Evolutionary conservation across 2,113 vertebrate genomes (phyloP).

Genomic region (Phaethornis superciliosus): DNA sequence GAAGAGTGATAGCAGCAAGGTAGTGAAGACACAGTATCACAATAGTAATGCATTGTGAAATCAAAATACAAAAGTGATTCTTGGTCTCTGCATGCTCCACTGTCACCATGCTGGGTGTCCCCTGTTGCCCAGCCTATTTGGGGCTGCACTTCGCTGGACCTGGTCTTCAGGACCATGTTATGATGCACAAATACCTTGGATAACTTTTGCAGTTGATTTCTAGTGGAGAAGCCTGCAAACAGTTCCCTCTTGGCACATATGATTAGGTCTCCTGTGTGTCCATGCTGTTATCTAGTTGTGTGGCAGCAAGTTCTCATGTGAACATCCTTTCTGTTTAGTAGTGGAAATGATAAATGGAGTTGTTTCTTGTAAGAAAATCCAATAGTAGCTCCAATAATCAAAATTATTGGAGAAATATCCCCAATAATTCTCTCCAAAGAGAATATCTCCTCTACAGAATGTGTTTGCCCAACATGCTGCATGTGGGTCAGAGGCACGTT

Average conservation of each 20-base stretch:
- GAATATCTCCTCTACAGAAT: not conserved
- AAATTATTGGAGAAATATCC: no score
- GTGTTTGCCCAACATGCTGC: not conserved
- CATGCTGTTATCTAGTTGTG: not conserved
- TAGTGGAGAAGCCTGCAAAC: not conserved
- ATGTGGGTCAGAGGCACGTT: accelerated
- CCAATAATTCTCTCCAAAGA: no score
- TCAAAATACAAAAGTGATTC: not conserved
- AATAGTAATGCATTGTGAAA: no score
- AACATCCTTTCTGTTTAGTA: not conserved
- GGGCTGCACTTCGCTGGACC: not conserved
- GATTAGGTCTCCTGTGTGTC: not conserved
- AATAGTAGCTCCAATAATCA: not conserved
- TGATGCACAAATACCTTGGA: not conserved
- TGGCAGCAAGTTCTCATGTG: not conserved
- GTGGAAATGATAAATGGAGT: not conserved
- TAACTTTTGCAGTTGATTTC: not conserved
- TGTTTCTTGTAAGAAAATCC: not conserved
- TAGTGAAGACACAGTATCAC: not conserved
- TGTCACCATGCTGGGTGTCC: not conserved
- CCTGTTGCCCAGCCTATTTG: not conserved
- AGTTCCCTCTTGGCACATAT: not conserved
- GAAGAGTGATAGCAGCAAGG: no score
- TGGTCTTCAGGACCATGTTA: not conserved
- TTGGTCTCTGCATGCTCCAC: not conserved